These are phyloP conservation scores for Aspidiotus rigidus DNA, from an alignment of 2,888 invertebrate species.

Conservation along the genomic window DNA sequence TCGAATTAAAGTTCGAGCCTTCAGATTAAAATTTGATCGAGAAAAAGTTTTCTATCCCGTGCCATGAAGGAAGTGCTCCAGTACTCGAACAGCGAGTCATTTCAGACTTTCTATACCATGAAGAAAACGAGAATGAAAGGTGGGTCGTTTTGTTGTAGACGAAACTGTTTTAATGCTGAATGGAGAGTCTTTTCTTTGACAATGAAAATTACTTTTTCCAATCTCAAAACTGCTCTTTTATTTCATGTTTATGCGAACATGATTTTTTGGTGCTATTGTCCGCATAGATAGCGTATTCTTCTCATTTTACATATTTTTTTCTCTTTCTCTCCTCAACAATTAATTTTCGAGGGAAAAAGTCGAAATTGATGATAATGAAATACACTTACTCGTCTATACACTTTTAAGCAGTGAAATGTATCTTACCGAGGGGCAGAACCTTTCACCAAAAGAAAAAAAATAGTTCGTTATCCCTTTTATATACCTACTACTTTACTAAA, in stretches of 20 bases:
- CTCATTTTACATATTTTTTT: not conserved
- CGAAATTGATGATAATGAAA: too few species aligned
- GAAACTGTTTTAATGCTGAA: constrained; percentile 33
- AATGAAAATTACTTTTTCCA: constrained; percentile 27
- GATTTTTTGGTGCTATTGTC: constrained; percentile 20
- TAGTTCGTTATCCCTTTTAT: too few species aligned
- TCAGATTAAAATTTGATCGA: constrained; percentile 33
- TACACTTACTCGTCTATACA: too few species aligned
- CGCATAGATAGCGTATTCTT: not conserved
- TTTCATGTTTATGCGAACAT: constrained; percentile 18
- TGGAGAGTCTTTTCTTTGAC: constrained; percentile 23
- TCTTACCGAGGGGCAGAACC: too few species aligned
- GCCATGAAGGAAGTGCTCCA: too few species aligned
- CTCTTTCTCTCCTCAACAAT: not conserved
- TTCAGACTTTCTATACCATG: not conserved
- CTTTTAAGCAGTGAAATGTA: too few species aligned
- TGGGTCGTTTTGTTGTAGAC: constrained; percentile 19
- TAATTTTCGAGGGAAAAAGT: too few species aligned
- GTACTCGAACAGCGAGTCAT: too few species aligned
- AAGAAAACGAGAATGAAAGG: constrained; percentile 10
- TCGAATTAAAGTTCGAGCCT: constrained; percentile 32
- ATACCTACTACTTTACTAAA: too few species aligned
- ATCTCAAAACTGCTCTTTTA: constrained; percentile 29
- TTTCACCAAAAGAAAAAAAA: too few species aligned
- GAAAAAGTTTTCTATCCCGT: constrained; percentile 14